Evolutionary conservation across 1,140 invertebrate species (phyloP).

Genomic region (Contarinia nasturtii): DNA sequence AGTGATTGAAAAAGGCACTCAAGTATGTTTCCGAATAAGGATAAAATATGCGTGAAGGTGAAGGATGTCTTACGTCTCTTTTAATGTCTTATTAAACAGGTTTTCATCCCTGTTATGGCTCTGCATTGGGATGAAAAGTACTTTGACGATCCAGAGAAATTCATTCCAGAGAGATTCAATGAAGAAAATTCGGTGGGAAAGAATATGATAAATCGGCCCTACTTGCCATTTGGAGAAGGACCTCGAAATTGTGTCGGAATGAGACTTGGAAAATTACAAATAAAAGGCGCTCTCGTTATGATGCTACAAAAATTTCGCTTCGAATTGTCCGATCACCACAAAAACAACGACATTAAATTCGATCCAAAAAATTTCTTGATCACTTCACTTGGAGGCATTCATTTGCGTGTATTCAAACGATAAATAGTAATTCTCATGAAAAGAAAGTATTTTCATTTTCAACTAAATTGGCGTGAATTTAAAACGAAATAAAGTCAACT

Average conservation of each 20-base stretch:
- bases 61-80: too few relatives aligned
- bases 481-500: too few relatives aligned
- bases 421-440: background rate
- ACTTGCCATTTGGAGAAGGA: constrained; percentile 33
- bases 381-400: background rate
- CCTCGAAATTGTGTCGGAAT: constrained; percentile 19
- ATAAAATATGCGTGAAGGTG: too few relatives aligned
- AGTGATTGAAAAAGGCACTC: constrained; percentile 27
- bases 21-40: constrained; percentile 30
- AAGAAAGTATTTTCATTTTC: too few relatives aligned
- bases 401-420: background rate
- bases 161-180: constrained; percentile 46
- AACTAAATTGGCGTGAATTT: too few relatives aligned
- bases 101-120: constrained; percentile 31
- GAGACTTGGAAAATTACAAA: constrained; percentile 27
- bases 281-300: constrained; percentile 19
- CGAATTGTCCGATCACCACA: background rate
- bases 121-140: constrained; percentile 41
- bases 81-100: too few relatives aligned
- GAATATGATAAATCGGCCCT: constrained; percentile 18
- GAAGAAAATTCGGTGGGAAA: constrained; percentile 25
- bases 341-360: background rate
- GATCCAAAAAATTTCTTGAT: background rate
- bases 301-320: constrained; percentile 15
- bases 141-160: constrained; percentile 41